phyloP scores from a whole-genome alignment of 1,140 invertebrate species.

The Phthorimaea operculella region DNA sequence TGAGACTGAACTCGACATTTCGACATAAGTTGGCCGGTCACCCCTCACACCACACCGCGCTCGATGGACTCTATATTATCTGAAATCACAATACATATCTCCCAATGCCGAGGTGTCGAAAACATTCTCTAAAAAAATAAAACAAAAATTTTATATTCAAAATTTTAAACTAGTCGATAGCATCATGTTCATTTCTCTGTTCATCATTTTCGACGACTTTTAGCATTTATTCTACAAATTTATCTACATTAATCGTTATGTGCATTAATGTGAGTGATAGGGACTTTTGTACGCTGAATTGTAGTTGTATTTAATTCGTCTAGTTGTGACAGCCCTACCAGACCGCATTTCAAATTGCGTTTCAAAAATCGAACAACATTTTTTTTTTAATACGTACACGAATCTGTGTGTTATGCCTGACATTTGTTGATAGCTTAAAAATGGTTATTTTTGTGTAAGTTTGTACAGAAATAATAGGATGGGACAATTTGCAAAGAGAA shows the following conservation, averaged over 20 bases:
- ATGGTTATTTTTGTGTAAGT: conserved; percentile 62
- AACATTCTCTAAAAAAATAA: conserved; percentile 41
- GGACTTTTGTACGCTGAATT: conserved; percentile 36
- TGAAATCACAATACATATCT: conserved; percentile 57
- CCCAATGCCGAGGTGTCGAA: conserved; percentile 47
- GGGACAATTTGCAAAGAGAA: conserved; percentile 68
- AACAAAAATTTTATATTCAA: conserved; percentile 63
- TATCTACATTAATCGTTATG: conserved; percentile 44
- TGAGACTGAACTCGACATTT: conserved; percentile 42
- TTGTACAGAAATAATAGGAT: conserved; percentile 65
- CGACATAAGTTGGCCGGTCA: conserved; percentile 22
- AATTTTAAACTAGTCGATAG: conserved; percentile 65
- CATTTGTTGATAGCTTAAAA: conserved; percentile 62
- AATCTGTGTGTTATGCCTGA: conserved; percentile 51
- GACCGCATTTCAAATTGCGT: conserved; percentile 50
- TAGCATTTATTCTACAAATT: conserved; percentile 38
- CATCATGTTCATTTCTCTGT: conserved; percentile 45
- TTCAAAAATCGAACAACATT: conserved; percentile 47
- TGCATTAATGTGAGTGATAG: conserved; percentile 55
- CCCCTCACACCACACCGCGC: neutral
- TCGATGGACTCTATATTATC: conserved; percentile 2
- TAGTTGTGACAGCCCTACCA: conserved; percentile 42
- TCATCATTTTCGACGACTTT: conserved; percentile 53
- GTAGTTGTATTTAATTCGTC: conserved; percentile 31
- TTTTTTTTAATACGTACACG: conserved; percentile 51